Evolutionary conservation across 2,113 vertebrate genomes (phyloP), one percentile per base, ranked within the genome.

Genomic region (Penelope pileata): DNA sequence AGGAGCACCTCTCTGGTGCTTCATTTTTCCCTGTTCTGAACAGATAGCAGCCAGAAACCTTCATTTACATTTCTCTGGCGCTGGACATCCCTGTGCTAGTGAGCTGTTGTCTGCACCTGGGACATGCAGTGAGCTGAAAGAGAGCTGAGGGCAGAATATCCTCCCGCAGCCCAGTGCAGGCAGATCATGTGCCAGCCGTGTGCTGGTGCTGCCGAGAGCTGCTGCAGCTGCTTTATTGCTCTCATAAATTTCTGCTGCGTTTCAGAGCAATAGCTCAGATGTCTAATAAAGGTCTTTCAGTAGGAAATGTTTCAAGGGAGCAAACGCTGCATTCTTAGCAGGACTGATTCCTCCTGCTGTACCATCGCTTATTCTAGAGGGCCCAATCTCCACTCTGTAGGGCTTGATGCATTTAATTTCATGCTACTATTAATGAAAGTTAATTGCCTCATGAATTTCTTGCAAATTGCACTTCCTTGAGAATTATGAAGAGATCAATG

Each of bases 161-260:
- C n/a, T 32, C 42, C 42, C 3, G 2, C 66, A 34, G 54, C 4
- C 7, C 27, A 68, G 81, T 0, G 0, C 10, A n/a, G 60, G 83
- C 63, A 42, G 32, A 4, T 17, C 7, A 1, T 1, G 13, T 63
- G 58, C 36, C 5, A 16, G 81, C 8, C 13, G 8, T 14, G 64
- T 79, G 53, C 66, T 56, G 7, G 67, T 1, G n/a, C 58, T 90
- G 59, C 74, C 8, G 43, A 32, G 64, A 94, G 87, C 21, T 0
- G 0, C 48, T 86, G 76, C 88, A 78, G 56, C 88, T 94, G 69
- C 59, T 88, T 81, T 79, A 43, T 56, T 86, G 6, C 32, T 34
- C 1, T 7, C 26, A 26, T 54, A 45, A 43, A 78, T 76, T 75
- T 73, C 74, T 86, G 60, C 43, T 78, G 83, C 8, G 12, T 59